A percentile compares a stretch with the other conserved stretches of the same genome.
phyloP scores from a whole-genome alignment of 2,888 invertebrate species.

The Sisyra nigra region DNA sequence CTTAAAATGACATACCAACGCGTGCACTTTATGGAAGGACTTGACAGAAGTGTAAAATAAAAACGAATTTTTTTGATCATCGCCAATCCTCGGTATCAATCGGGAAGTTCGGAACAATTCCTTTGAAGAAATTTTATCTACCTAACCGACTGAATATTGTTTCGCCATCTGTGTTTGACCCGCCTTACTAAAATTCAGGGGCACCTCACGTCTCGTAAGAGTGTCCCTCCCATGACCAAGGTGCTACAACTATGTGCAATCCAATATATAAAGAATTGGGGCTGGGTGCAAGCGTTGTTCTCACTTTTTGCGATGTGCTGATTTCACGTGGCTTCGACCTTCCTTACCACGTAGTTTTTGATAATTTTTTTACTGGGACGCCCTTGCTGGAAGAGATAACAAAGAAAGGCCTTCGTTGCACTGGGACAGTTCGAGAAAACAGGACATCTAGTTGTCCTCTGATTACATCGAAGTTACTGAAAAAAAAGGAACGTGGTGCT shows the following conservation, averaged over 20 bases:
- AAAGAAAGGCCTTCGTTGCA: background rate
- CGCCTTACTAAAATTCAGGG: no score
- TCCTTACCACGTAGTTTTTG: background rate
- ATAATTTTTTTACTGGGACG: conserved; percentile 7
- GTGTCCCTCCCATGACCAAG: no score
- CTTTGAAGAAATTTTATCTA: no score
- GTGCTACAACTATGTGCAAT: background rate
- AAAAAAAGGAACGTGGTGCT: conserved; percentile 1
- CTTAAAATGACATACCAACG: no score
- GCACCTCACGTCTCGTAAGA: no score
- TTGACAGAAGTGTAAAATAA: no score
- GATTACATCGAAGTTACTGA: background rate
- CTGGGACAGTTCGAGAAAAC: background rate
- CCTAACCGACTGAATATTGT: no score
- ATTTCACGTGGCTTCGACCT: background rate
- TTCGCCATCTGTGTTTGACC: no score
- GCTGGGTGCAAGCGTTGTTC: conserved; percentile 5
- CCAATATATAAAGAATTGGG: conserved; percentile 1
- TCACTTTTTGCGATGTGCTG: background rate
- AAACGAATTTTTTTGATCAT: no score
- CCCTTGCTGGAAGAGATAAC: conserved; percentile 1
- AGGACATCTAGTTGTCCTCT: background rate
- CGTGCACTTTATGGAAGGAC: no score
- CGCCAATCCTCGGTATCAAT: no score
- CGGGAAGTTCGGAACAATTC: no score